phyloP scores from a whole-genome alignment of 30 jellyfish, hydroid and myxozoan genomes.

The Hydra vulgaris region DNA sequence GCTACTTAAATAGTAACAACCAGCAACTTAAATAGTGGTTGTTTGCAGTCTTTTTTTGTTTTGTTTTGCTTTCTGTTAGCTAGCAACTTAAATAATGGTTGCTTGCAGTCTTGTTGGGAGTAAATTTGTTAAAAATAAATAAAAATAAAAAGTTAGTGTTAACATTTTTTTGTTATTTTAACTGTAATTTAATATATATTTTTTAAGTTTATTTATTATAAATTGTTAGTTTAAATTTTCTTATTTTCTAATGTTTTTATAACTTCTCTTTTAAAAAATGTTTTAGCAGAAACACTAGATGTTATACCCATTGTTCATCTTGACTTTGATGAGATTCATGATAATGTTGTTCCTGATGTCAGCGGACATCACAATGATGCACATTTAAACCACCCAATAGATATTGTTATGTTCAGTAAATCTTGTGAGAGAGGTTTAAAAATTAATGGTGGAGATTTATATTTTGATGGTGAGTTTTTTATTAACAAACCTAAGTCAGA shows the following conservation, averaged over 20 bases:
- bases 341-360: constrained; percentile 69
- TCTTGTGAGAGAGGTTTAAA: constrained; percentile 87
- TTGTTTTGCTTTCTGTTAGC: no score
- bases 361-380: constrained; percentile 98
- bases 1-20: no score
- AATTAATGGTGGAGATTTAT: constrained; percentile 87
- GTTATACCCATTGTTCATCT: constrained; percentile 70
- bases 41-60: no score
- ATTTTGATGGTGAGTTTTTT: constrained; percentile 89
- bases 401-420: constrained; percentile 65
- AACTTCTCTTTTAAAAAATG: not conserved
- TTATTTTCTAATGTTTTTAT: not conserved
- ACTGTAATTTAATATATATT: no score
- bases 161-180: no score
- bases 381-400: constrained; percentile 82
- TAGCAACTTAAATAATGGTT: no score
- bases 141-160: no score
- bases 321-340: constrained; percentile 91
- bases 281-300: constrained; percentile 29
- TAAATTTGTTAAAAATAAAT: no score
- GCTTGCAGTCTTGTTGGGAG: no score
- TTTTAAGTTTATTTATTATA: no score
- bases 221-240: no score
- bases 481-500: constrained; percentile 80
- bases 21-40: no score